Evolutionary conservation across 1,140 invertebrate species (phyloP), one percentile per base, ranked within the genome.

Genomic region (Diploscapter pachys): DNA sequence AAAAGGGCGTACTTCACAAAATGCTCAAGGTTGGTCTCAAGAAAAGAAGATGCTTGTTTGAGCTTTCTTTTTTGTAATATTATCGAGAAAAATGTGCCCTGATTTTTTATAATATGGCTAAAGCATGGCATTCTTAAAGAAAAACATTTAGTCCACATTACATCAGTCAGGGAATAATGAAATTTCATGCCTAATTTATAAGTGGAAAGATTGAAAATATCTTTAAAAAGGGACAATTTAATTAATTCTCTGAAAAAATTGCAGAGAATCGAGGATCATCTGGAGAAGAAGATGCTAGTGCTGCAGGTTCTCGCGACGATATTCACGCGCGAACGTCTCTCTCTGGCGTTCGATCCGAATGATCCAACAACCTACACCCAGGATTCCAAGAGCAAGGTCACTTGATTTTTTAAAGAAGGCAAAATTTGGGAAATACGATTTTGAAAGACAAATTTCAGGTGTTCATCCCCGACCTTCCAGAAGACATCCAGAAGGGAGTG

Each of bases 1-100:
- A 84, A 56, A 75, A 76, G 54, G 84, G 84, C 8, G 75, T 73
- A 52, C 74, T 84, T 59, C 84, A 84, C 65, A 50, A 73, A 51
- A 67, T 82, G 52, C 65, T 78, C 64, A 79, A 61, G 48, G 67
- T 70, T 85, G 64, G 83, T 82, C 8, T 79, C 82, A 56, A 50
- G 83, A 81, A 57, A 68, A 74, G 52, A 31, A 31, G 31, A 31
- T 31, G 31, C 31, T 31, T 31, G 31, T 31, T 31, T 31, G 31
- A 31, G 31, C 31, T 31, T 31, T 31, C 31, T 31, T 31, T 31
- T 31, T 73, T 62, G 50, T 68, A 31, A 31, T 31, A 67, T 31
- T 31, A 31, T n/a, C 62, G 59, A 31, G 31, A 31, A 31, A 31
- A 31, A 31, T 31, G 31, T 31, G 31, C 31, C 31, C 31, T 31